A percentile compares a stretch with the other conserved stretches of the same genome.
Evolutionary conservation across 2,797 vertebrate genomes (phyloP).

Genomic region (Esox masquinongy): DNA sequence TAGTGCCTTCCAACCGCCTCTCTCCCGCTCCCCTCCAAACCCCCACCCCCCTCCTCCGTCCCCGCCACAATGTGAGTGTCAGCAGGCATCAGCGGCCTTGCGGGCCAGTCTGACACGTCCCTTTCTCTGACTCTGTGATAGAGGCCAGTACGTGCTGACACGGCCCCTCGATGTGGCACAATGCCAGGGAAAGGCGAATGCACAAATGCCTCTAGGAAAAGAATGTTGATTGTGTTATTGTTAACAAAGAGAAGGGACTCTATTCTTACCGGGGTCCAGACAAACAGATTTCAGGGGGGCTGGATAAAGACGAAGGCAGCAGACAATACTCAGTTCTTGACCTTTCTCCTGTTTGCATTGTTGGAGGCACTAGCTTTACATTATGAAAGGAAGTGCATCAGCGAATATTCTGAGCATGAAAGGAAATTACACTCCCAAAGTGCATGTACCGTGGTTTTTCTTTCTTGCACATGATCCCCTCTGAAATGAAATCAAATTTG

Average conservation of each 20-base stretch:
- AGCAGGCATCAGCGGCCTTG: slow-evolving; percentile 66
- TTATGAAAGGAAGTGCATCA: slow-evolving; percentile 69
- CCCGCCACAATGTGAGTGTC: slow-evolving; percentile 75
- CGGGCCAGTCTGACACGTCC: slow-evolving; percentile 57
- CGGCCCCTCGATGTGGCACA: slow-evolving; percentile 53
- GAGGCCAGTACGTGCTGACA: slow-evolving; percentile 49
- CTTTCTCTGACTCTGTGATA: slow-evolving; percentile 66
- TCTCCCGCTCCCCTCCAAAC: slow-evolving; percentile 14
- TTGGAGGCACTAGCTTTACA: slow-evolving; percentile 71
- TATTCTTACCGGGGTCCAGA: slow-evolving; percentile 35
- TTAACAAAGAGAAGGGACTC: slow-evolving; percentile 73
- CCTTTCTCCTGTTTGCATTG: slow-evolving; percentile 70
- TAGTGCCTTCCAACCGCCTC: neutral
- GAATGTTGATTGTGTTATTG: slow-evolving; percentile 79
- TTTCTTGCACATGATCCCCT: slow-evolving; percentile 59
- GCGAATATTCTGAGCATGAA: slow-evolving; percentile 73
- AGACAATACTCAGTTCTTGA: slow-evolving; percentile 72
- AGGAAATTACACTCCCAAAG: slow-evolving; percentile 70
- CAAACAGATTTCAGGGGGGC: slow-evolving; percentile 42
- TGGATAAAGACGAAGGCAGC: slow-evolving; percentile 54
- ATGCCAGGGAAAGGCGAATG: slow-evolving; percentile 45
- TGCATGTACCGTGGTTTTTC: slow-evolving; percentile 67
- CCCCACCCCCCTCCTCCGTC: slow-evolving; percentile 17
- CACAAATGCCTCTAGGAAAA: slow-evolving; percentile 55
- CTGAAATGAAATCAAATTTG: slow-evolving; percentile 70